A percentile compares a stretch with the other conserved stretches of the same genome.
phyloP scores from a whole-genome alignment of 2,888 invertebrate genomes.

The Hyposoter didymator region DNA sequence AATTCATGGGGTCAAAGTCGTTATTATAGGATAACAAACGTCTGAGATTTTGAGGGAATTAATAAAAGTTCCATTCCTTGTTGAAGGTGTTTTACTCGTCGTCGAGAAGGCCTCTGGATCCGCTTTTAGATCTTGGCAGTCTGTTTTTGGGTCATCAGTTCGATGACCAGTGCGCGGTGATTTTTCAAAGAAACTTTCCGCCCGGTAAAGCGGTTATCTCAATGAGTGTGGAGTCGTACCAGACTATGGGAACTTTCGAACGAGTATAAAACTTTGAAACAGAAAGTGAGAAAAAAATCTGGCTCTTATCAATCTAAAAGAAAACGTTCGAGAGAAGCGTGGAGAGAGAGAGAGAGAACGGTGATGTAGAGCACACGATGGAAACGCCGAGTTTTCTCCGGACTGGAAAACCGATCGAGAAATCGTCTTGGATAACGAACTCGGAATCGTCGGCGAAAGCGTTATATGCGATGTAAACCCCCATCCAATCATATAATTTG shows the following conservation, averaged over 20 bases:
- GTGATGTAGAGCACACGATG: slow-evolving; percentile 28
- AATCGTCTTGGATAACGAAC: slow-evolving; percentile 54
- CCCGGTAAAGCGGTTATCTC: slow-evolving; percentile 8
- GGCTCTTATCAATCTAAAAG: slow-evolving; percentile 25
- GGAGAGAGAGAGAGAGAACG: slow-evolving; percentile 10
- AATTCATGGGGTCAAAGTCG: not conserved
- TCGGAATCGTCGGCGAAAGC: slow-evolving; percentile 25
- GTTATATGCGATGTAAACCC: slow-evolving; percentile 67
- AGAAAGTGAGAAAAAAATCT: slow-evolving; percentile 53
- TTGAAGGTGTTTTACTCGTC: not conserved
- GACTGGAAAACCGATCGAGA: slow-evolving; percentile 47
- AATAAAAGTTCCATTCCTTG: slow-evolving; percentile 66
- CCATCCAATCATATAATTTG: slow-evolving; percentile 60
- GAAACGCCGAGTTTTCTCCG: slow-evolving; percentile 40
- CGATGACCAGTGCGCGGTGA: not conserved
- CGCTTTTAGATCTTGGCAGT: not conserved
- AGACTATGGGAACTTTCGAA: slow-evolving; percentile 73
- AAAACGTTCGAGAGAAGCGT: slow-evolving; percentile 19
- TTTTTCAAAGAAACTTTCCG: slow-evolving; percentile 10
- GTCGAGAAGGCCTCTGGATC: not conserved
- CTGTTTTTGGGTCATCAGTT: slow-evolving; percentile 20
- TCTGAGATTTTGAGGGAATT: not conserved
- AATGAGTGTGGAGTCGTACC: slow-evolving; percentile 44
- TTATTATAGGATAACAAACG: not conserved
- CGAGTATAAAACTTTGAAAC: slow-evolving; percentile 74